Evolutionary conservation across 2,888 invertebrate species (phyloP).

Genomic region (Agrotis segetum): DNA sequence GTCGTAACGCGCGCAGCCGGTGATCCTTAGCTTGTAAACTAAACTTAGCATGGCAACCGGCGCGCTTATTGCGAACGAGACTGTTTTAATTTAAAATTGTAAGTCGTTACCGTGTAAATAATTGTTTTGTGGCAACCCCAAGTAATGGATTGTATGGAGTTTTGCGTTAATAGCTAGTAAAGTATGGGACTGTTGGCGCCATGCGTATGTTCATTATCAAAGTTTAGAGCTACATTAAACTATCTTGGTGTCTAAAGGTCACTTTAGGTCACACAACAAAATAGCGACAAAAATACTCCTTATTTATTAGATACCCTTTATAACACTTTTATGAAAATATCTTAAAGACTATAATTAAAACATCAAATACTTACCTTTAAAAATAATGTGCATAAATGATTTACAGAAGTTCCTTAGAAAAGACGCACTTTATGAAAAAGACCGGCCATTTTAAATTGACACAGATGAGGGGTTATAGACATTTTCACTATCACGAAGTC

Average conservation of each 20-base stretch:
- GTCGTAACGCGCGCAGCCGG: constrained; percentile 63
- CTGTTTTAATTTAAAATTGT: constrained; percentile 67
- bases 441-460: no score
- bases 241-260: background rate
- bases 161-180: constrained; percentile 34
- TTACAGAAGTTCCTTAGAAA: no score
- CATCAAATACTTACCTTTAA: no score
- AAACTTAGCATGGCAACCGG: constrained; percentile 55
- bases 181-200: constrained; percentile 18
- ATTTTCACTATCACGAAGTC: no score
- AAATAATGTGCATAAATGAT: no score
- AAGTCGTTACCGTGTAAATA: constrained; percentile 61
- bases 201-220: constrained; percentile 22
- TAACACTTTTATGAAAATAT: no score
- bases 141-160: constrained; percentile 43
- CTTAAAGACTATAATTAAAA: no score
- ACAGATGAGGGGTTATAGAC: no score
- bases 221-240: constrained; percentile 2
- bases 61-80: constrained; percentile 54
- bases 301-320: no score
- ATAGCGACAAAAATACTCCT: no score
- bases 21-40: constrained; percentile 52
- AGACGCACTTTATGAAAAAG: no score
- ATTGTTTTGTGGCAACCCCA: constrained; percentile 52
- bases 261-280: no score